These are phyloP conservation scores for Nebria salina DNA, from an alignment of 2,888 invertebrate genomes.

Conservation along the genomic window DNA sequence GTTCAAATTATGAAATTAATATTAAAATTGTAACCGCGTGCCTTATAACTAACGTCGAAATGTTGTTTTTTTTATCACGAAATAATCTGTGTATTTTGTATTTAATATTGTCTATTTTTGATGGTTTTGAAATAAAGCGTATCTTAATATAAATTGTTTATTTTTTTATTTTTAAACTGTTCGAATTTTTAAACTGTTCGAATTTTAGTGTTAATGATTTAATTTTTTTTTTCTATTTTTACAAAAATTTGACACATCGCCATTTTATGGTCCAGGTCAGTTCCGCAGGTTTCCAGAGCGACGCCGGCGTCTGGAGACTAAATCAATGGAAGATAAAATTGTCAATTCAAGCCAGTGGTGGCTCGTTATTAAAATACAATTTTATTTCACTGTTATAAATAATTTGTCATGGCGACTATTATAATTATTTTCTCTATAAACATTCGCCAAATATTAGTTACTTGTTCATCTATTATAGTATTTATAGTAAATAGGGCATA, in stretches of 20 bases:
- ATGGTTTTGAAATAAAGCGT: not conserved
- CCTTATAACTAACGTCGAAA: slow-evolving; percentile 4
- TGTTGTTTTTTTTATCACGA: slow-evolving; percentile 23
- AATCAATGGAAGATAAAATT: slow-evolving; percentile 40
- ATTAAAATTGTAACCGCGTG: not conserved
- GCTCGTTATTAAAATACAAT: not conserved
- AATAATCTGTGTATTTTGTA: slow-evolving; percentile 15
- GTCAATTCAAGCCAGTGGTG: slow-evolving; percentile 27
- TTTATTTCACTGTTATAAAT: not conserved
- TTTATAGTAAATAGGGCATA: no score
- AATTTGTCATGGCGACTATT: not conserved
- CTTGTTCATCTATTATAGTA: not conserved
- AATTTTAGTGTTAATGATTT: no score
- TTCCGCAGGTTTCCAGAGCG: slow-evolving; percentile 25
- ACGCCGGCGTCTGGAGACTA: slow-evolving; percentile 38
- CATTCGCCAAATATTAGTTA: not conserved
- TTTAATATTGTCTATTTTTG: not conserved
- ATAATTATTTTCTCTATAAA: not conserved
- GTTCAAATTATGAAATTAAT: not conserved
- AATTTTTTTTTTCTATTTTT: no score
- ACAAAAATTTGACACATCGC: not conserved
- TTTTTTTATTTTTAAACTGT: no score
- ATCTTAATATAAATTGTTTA: not conserved
- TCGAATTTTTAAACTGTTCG: no score
- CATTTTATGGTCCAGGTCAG: slow-evolving; percentile 27